Evolutionary conservation across 2,888 invertebrate genomes (phyloP).

Genomic region (Athetis lepigone): DNA sequence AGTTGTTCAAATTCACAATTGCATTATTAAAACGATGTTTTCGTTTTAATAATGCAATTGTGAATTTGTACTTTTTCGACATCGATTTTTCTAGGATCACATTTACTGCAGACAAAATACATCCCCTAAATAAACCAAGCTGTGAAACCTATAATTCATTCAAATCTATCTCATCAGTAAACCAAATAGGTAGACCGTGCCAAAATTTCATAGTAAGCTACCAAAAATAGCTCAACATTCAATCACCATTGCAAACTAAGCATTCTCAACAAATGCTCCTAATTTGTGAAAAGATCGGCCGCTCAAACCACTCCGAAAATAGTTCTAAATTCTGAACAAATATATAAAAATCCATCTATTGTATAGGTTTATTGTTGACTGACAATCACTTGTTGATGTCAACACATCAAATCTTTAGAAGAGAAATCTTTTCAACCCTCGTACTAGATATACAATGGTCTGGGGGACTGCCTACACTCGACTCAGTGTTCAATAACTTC

Average conservation of each 20-base stretch:
- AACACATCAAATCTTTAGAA: conserved; percentile 54
- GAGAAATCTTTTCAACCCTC: conserved; percentile 38
- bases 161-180: conserved; percentile 7
- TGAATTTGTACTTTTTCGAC: no score
- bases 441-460: conserved; percentile 55
- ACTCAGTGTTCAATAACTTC: conserved; percentile 39
- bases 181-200: background rate
- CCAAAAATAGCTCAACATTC: conserved; percentile 8
- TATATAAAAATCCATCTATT: conserved; percentile 14
- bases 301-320: conserved; percentile 21
- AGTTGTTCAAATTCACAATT: no score
- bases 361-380: conserved; percentile 43
- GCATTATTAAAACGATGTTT: no score
- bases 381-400: conserved; percentile 55
- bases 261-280: background rate
- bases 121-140: rapidly evolving
- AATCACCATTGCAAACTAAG: conserved; percentile 13
- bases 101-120: background rate
- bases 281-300: conserved; percentile 7
- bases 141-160: background rate
- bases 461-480: conserved; percentile 33
- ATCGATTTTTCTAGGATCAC: no score
- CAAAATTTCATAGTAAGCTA: conserved; percentile 5
- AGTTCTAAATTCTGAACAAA: conserved; percentile 3
- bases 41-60: no score